Evolutionary conservation across 2,113 vertebrate species (phyloP), one percentile per base, ranked within the genome.

Genomic region (Forbesichthys papilliferus): DNA sequence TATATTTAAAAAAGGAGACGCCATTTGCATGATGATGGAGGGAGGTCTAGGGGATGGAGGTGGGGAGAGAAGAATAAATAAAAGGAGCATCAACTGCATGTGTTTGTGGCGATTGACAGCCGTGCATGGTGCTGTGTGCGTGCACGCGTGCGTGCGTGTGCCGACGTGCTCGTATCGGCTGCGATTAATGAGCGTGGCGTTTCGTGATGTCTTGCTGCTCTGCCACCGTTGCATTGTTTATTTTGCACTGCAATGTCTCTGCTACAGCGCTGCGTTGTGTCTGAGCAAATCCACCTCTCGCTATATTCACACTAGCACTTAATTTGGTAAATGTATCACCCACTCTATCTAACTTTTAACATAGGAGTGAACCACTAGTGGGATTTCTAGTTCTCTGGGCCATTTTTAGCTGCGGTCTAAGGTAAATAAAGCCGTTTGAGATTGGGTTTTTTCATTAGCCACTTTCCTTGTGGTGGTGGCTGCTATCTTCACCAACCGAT

Each of bases 11-110:
- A 10, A 5, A 56, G 20, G 7, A 18, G 8, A 18, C 9, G 57
- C 74, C 71, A 78, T 89, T 87, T 89, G 86, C 87, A 90, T 88
- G 88, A 10, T 27, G 33, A 8, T 18, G 62, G 20, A 42, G 33
- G 34, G 48, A 61, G 27, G 27, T 27, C 27, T 27, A 33, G 48
- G 9, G 53, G 75, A 86, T 84, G 81, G 79, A 86, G 86, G 61
- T 16, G 33, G 20, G 48, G 66, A 68, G 54, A 58, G 55, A 16
- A 89, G 88, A 85, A 86, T 90, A 85, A 89, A 84, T 88, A 85
- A 87, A 85, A 87, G 76, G 72, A 87, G 84, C 86, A 80, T 83
- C 67, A 67, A 82, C 85, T 84, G 89, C 89, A 90, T 87, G 88
- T 81, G 6, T 69, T 18, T 85, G 72, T 73, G 66, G 53, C 52